Conservation (phyloP, 2,797 vertebrate species). For the Enteromius thamalakanensis region DNA sequence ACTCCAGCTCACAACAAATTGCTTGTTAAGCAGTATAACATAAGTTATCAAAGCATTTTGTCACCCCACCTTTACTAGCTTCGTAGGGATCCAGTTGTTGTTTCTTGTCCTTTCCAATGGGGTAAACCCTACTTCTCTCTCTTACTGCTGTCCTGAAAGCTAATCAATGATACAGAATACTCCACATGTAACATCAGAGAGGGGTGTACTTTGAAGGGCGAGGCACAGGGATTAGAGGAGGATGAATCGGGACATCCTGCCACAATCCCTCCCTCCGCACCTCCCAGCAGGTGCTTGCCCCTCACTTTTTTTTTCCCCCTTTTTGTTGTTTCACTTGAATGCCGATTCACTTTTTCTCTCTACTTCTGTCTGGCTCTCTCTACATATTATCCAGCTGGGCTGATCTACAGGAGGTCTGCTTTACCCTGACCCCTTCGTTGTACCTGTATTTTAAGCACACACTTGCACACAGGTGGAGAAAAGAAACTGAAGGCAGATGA, state of each 20-base stretch:
- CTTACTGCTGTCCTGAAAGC: slow-evolving; percentile 40
- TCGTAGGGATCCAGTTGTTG: slow-evolving; percentile 24
- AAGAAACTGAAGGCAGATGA: background rate
- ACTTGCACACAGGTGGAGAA: background rate
- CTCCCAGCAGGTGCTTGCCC: slow-evolving; percentile 54
- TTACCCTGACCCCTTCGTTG: slow-evolving; percentile 12
- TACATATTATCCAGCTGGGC: slow-evolving; percentile 21
- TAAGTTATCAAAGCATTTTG: slow-evolving; percentile 48
- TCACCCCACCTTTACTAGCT: slow-evolving; percentile 25
- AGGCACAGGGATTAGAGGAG: slow-evolving; percentile 70
- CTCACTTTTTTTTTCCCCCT: slow-evolving; percentile 27
- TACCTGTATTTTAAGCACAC: background rate
- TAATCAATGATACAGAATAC: slow-evolving; percentile 67
- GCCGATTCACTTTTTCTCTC: slow-evolving; percentile 37
- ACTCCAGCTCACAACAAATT: slow-evolving; percentile 32
- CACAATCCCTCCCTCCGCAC: slow-evolving; percentile 63
- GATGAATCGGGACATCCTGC: slow-evolving; percentile 76
- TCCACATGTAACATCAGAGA: slow-evolving; percentile 72
- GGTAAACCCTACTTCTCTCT: slow-evolving; percentile 24
- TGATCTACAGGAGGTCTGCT: slow-evolving; percentile 12
- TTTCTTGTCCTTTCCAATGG: slow-evolving; percentile 36
- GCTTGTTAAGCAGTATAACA: slow-evolving; percentile 57
- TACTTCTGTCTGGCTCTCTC: background rate
- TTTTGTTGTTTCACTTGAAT: slow-evolving; percentile 48
- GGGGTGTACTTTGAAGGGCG: slow-evolving; percentile 66